Percentiles rank a stretch among this genome's conserved stretches.
Evolutionary conservation across 2,113 vertebrate genomes (phyloP).

Genomic region (Entosphenus tridentatus): DNA sequence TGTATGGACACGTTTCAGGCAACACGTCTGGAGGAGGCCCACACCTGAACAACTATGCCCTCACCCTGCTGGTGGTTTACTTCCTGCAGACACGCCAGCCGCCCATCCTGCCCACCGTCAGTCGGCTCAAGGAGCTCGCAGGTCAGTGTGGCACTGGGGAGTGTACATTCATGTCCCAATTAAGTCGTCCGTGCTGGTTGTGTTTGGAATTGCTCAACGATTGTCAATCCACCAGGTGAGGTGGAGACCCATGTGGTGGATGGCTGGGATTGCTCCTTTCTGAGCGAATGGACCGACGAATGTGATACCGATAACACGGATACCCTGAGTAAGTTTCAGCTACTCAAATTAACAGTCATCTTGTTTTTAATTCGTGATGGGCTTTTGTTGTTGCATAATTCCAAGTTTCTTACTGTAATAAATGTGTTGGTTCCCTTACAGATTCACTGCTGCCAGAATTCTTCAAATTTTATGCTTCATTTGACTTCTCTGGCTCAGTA

Average conservation of each 20-base stretch:
- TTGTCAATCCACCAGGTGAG: constrained; percentile 24
- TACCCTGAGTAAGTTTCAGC: constrained; percentile 32
- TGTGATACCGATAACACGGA: constrained; percentile 39
- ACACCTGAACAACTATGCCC: constrained; percentile 61
- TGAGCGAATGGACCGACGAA: constrained; percentile 29
- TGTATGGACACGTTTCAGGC: constrained; percentile 15
- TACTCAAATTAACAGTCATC: too few relatives aligned
- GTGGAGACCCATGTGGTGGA: constrained; percentile 39
- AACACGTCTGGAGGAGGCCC: constrained; percentile 42
- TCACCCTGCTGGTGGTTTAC: constrained; percentile 55
- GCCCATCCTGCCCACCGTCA: constrained; percentile 36
- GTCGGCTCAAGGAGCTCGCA: constrained; percentile 32
- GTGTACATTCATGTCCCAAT: background rate
- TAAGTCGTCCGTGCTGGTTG: background rate
- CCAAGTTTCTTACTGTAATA: too few relatives aligned
- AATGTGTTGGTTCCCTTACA: constrained; percentile 11
- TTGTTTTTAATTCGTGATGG: too few relatives aligned
- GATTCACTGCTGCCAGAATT: constrained; percentile 47
- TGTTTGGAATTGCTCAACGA: background rate
- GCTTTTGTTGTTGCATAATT: too few relatives aligned
- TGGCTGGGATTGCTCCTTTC: constrained; percentile 64
- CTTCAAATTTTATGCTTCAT: constrained; percentile 39
- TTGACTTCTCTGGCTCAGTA: constrained; percentile 34
- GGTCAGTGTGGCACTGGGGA: constrained; percentile 22
- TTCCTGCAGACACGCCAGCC: constrained; percentile 56